Evolutionary conservation across 1,140 invertebrate genomes (phyloP), one percentile per base, ranked within the genome.

Genomic region (Eufriesea mexicana): DNA sequence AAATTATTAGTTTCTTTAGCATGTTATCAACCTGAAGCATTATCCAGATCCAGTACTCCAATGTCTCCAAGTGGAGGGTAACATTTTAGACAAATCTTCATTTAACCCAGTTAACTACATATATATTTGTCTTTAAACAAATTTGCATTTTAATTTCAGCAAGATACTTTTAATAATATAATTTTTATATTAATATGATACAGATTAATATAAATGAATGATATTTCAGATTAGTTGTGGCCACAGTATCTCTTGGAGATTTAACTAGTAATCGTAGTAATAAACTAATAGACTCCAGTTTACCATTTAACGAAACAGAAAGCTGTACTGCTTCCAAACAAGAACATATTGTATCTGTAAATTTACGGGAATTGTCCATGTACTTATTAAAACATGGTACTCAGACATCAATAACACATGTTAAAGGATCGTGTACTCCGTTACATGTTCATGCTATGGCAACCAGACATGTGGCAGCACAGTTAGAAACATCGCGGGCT

Each of bases 311-410:
- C 64, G 97, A 98, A 91, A 95, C 96, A n/a, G 97, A 98, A 93
- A 97, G 96, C 47, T 98, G 97, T 89, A 98, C 97, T 8, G 97
- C 97, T 18, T 97, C 97, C 84, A 97, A 97, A 88, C 97, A 98
- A 90, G 97, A 98, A 87, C 97, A 98, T 92, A 96, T 98, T 55
- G 97, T 98, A 7, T 97, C 97, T 2, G 97, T 98, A 95, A 98
- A 98, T 94, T 94, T 98, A 45, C 95, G 97, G 0, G 97, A 97
- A 91, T 93, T 98, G 71, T 98, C 97, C 87, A 96, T 98, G 93
- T 97, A 98, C 94, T 93, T 98, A 79, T 94, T 98, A 73, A 97
- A 97, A 90, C 95, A 97, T 91, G 71, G 95, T 90, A 91, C 95
- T 86, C 86, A 93, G 91, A 92, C 95, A 49, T 95, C 84, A 89